These are phyloP conservation scores for Drosophila borborema DNA, from an alignment of 2,888 invertebrate genomes.

Conservation along the genomic window DNA sequence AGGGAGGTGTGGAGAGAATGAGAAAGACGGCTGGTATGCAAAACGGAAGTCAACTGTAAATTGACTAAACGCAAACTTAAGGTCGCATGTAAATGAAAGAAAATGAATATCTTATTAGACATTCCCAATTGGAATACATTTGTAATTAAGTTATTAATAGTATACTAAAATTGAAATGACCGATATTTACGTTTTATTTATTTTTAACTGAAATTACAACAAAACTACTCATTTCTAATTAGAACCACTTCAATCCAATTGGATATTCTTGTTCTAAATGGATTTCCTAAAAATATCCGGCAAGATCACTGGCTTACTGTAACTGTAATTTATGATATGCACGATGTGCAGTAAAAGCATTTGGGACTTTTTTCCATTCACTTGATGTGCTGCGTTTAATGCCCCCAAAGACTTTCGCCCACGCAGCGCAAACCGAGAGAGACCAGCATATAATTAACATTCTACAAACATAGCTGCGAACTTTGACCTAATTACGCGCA, in stretches of 20 bases:
- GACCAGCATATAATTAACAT: constrained; percentile 68
- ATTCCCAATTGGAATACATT: background rate
- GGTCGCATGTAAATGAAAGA: constrained; percentile 27
- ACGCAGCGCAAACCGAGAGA: constrained; percentile 24
- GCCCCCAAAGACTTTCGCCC: constrained; percentile 50
- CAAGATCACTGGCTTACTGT: background rate
- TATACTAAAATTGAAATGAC: background rate
- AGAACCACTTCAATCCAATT: background rate
- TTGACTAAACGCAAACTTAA: constrained; percentile 16
- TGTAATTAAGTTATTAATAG: background rate
- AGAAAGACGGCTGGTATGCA: background rate
- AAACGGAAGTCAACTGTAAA: constrained; percentile 19
- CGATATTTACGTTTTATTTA: background rate
- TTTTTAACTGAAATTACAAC: background rate
- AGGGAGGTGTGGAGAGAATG: background rate
- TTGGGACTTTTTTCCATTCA: constrained; percentile 26
- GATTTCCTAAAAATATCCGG: background rate
- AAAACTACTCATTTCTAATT: background rate
- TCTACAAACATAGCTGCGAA: constrained; percentile 66
- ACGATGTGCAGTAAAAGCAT: constrained; percentile 17
- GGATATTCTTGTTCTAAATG: background rate
- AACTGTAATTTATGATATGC: constrained; percentile 21
- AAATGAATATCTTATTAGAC: background rate
- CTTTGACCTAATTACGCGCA: constrained; percentile 74
- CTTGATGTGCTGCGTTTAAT: constrained; percentile 44